Evolutionary conservation across 2,797 vertebrate species (phyloP).

Genomic region (Rhynchotus rufescens): DNA sequence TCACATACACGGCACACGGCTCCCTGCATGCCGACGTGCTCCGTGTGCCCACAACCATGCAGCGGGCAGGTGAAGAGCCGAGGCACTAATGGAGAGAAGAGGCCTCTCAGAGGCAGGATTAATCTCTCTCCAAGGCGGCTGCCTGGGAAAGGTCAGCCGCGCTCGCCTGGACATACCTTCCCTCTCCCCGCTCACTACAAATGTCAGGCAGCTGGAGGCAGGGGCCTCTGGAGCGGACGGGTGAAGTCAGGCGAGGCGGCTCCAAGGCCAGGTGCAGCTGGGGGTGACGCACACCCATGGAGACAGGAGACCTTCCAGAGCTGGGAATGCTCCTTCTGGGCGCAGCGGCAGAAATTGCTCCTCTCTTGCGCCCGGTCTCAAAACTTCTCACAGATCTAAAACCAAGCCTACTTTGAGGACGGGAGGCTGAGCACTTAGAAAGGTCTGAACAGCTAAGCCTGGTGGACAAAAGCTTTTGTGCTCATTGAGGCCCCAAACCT

Average conservation of each 20-base stretch:
- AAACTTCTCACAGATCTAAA: neutral
- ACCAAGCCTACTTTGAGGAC: neutral
- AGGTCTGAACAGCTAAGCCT: neutral
- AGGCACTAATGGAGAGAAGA: neutral
- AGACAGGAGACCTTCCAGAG: neutral
- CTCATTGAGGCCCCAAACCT: neutral
- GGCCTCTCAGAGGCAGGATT: conserved; percentile 17
- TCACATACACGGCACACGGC: fast-evolving
- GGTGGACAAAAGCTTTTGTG: conserved; percentile 12
- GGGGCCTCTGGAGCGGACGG: neutral
- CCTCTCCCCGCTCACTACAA: neutral
- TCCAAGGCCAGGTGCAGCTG: neutral
- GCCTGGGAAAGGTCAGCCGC: conserved; percentile 44
- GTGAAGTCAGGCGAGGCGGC: neutral
- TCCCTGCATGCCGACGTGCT: too few relatives aligned
- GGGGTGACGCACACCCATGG: fast-evolving
- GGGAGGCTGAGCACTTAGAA: neutral
- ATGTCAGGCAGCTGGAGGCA: conserved; percentile 22
- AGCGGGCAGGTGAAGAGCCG: neutral
- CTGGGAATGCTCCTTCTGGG: neutral
- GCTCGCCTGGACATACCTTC: neutral
- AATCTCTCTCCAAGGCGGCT: conserved; percentile 21
- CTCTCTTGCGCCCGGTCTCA: neutral
- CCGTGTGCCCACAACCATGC: neutral
- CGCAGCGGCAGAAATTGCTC: neutral